Evolutionary conservation across 1,140 invertebrate species (phyloP), one percentile per base, ranked within the genome.

Genomic region (Delia radicum): DNA sequence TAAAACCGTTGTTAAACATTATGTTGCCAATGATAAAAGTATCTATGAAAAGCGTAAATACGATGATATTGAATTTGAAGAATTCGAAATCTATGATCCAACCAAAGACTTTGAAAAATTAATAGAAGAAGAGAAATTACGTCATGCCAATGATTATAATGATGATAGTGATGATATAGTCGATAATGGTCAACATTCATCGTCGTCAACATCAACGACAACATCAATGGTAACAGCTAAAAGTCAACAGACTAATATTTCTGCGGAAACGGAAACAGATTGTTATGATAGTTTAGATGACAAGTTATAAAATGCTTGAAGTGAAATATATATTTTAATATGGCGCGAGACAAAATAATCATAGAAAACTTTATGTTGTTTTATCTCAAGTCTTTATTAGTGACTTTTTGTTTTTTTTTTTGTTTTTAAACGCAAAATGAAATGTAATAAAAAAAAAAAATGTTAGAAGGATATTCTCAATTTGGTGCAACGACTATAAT

Each of bases 41-140:
- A 84, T 87, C 74, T 86, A 80, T 21, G 82, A 88, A 71, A 84
- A 87, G 4, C 89, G 89, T 71, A 92, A 92, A 80, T 92, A 92
- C 79, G 91, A 92, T 7, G 93, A 94, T 78, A 94, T 94, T 90
- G 92, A 94, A 79, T 94, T 94, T 76, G 93, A 94, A 85, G 91
- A 93, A 76, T 94, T 94, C 77, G 92, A 94, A 87, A 90, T 94
- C 7, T 86, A 86, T 42, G 83, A 86, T 80, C 85, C 84, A 13
- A 79, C 77, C 73, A 86, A 85, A 33, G 81, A 78, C 37, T 69
- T 61, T 29, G 75, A 76, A 55, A 74, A 74, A 46, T 69, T 74
- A 55, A 74, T 76, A 74, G 72, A 76, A 76, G 69, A 73, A 21
- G 74, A 75, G 28, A 31, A 74, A 26, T 28, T 37, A 18, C 74